phyloP scores from a whole-genome alignment of 2,797 vertebrate genomes.

The Heliangelus exortis region DNA sequence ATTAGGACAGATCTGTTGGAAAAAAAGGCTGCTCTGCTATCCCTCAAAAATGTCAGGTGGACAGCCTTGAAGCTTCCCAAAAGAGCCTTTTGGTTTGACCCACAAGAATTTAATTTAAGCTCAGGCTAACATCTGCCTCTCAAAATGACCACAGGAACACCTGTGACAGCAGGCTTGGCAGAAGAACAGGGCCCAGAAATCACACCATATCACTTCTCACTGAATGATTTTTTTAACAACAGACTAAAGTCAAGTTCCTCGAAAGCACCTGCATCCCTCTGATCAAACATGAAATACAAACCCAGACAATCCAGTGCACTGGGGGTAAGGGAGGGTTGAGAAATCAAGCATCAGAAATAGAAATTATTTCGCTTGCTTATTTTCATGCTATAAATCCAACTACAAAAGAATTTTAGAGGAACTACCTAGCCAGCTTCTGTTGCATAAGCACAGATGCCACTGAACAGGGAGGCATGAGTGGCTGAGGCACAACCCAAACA shows the following conservation, averaged over 20 bases:
- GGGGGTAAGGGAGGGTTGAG: too few relatives aligned
- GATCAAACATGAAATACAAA: neutral
- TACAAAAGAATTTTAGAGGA: neutral
- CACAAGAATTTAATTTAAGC: neutral
- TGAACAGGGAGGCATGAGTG: too few relatives aligned
- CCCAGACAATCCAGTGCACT: neutral
- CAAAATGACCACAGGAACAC: neutral
- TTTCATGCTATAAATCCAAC: neutral
- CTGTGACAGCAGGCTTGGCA: accelerated
- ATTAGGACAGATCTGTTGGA: too few relatives aligned
- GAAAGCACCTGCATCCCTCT: neutral
- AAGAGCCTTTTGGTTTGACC: neutral
- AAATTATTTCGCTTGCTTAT: neutral
- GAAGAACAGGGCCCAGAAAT: neutral
- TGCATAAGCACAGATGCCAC: accelerated
- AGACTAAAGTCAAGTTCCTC: neutral
- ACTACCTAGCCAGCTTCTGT: neutral
- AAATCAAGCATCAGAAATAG: neutral
- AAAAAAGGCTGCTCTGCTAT: neutral
- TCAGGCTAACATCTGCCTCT: neutral
- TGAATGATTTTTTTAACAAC: neutral
- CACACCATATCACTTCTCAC: neutral
- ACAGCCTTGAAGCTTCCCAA: neutral
- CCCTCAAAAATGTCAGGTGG: neutral
- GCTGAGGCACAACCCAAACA: accelerated